phyloP scores from a whole-genome alignment of 2,113 vertebrate species.

The Hyperoodon ampullatus region DNA sequence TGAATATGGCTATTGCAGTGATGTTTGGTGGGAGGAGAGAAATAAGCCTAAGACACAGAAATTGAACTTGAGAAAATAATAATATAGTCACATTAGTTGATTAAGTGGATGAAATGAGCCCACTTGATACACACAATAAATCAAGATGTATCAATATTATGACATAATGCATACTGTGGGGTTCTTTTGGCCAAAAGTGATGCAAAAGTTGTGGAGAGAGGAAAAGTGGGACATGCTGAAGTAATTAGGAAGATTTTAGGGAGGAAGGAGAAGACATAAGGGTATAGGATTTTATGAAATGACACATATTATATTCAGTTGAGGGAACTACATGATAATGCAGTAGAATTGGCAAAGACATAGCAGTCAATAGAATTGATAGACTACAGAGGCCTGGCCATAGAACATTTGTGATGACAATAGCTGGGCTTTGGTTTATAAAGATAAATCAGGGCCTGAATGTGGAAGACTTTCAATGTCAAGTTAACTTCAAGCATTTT shows the following conservation, averaged over 20 bases:
- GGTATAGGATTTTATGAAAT: neutral
- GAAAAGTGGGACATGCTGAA: neutral
- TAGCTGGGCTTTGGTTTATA: neutral
- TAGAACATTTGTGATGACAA: neutral
- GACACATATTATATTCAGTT: neutral
- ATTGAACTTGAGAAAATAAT: neutral
- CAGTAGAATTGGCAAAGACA: neutral
- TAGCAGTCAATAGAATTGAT: neutral
- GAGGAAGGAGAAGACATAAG: neutral
- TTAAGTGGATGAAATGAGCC: conserved; percentile 9
- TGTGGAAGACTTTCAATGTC: neutral
- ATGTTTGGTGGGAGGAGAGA: neutral
- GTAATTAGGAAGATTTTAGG: neutral
- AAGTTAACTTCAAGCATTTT: neutral
- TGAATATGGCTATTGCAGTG: neutral
- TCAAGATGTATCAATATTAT: neutral
- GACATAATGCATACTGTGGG: neutral
- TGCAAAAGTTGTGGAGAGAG: neutral
- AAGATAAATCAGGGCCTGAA: neutral
- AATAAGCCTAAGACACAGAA: neutral
- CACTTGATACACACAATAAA: neutral
- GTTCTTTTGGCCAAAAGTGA: neutral
- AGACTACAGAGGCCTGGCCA: neutral
- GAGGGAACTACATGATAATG: neutral
- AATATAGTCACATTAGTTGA: neutral